Percentiles rank a stretch among this genome's conserved stretches.
Evolutionary conservation across 1,140 invertebrate species (phyloP).

Genomic region (Drosophila ficusphila): DNA sequence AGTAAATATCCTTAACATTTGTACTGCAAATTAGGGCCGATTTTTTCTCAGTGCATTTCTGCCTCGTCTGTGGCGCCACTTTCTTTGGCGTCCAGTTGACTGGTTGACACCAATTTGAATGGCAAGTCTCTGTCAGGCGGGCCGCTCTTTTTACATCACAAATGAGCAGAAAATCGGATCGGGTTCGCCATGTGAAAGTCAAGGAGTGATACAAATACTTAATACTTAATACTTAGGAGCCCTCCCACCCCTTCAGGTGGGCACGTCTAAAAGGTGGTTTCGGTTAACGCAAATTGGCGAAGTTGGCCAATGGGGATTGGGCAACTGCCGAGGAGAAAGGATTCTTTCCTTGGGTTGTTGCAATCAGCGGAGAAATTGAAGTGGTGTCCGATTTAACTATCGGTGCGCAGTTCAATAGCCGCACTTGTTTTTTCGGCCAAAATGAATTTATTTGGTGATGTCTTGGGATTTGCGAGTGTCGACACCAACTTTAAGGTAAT

Average conservation of each 20-base stretch:
- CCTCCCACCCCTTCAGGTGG: slow-evolving; percentile 15
- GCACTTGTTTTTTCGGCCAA: neutral
- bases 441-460: neutral
- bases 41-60: slow-evolving; percentile 6
- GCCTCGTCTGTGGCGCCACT: slow-evolving; percentile 59
- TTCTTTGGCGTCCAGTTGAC: slow-evolving; percentile 76
- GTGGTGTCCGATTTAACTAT: neutral
- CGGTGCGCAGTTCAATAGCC: no score
- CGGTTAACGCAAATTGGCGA: slow-evolving; percentile 29
- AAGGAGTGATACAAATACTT: slow-evolving; percentile 43
- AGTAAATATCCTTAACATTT: no score
- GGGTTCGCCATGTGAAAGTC: slow-evolving; percentile 59
- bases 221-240: slow-evolving; percentile 14
- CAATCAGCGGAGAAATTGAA: slow-evolving; percentile 1
- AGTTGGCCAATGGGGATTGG: slow-evolving; percentile 4
- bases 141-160: slow-evolving; percentile 53
- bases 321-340: slow-evolving; percentile 11
- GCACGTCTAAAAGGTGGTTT: neutral
- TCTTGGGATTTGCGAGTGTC: neutral
- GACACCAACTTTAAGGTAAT: no score
- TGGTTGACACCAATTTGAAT: slow-evolving; percentile 79
- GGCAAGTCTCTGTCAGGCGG: slow-evolving; percentile 55
- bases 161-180: slow-evolving; percentile 55
- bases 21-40: neutral
- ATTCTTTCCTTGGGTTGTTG: neutral